Conservation (phyloP, 2,888 invertebrate species). For the Protonemura montana region DNA sequence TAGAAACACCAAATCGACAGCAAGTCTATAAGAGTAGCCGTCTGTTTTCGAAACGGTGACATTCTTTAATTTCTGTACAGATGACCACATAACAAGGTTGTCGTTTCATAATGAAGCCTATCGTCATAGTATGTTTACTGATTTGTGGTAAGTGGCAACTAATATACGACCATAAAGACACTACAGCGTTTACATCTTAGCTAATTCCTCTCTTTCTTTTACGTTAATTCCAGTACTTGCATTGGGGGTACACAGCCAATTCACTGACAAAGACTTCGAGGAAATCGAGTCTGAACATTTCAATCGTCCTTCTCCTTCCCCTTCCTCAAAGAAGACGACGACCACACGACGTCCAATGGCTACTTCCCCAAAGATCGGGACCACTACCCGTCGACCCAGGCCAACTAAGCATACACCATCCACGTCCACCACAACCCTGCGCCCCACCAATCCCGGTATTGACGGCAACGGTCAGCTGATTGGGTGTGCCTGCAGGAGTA, state of each 20-base stretch:
- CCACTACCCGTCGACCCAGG: neutral
- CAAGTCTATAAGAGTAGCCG: neutral
- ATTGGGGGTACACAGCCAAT: neutral
- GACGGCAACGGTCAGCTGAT: conserved; percentile 33
- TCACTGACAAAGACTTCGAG: neutral
- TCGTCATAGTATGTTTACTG: neutral
- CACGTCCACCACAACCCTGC: neutral
- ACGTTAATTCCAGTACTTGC: neutral
- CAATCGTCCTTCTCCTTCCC: neutral
- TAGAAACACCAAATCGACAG: no score
- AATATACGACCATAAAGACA: neutral
- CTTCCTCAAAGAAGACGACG: neutral
- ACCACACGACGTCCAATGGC: neutral
- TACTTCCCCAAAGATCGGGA: neutral
- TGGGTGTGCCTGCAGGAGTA: conserved; percentile 17
- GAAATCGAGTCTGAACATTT: neutral
- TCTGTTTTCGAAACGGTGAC: neutral
- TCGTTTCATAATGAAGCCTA: neutral
- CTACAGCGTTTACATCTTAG: neutral
- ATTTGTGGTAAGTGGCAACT: neutral
- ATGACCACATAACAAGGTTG: neutral
- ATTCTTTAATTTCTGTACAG: no score
- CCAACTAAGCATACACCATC: neutral
- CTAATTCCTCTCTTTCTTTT: neutral
- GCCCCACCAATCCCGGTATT: neutral